These are phyloP conservation scores for Drosophila borborema DNA, from an alignment of 2,888 invertebrate species.

Conservation along the genomic window DNA sequence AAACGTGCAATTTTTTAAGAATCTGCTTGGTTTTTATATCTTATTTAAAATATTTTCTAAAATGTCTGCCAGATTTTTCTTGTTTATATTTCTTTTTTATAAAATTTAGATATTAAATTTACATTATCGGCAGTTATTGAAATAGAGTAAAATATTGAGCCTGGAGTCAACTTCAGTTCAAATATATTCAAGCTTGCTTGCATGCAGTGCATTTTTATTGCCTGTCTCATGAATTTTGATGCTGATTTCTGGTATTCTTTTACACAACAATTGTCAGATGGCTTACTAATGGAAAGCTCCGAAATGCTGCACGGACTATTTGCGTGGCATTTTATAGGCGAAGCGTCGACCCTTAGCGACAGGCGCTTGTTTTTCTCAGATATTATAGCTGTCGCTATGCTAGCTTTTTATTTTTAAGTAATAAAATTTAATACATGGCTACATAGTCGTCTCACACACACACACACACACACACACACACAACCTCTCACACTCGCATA, in stretches of 20 bases:
- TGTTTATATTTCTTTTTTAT: no score
- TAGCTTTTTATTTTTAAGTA: slow-evolving; percentile 69
- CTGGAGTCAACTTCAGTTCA: neutral
- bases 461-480: slow-evolving; percentile 1
- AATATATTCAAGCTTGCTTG: neutral
- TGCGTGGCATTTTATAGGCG: slow-evolving; percentile 31
- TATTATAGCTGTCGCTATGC: slow-evolving; percentile 49
- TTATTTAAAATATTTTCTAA: no score
- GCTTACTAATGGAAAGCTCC: neutral
- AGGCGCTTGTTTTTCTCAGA: slow-evolving; percentile 28
- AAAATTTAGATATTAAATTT: neutral
- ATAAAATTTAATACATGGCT: slow-evolving; percentile 74
- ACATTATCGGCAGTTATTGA: no score
- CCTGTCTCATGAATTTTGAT: neutral
- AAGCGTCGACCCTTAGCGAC: slow-evolving; percentile 22
- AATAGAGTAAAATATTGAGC: neutral
- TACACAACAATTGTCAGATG: neutral
- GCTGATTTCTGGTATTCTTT: neutral
- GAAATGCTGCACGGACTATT: neutral
- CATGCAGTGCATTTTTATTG: neutral
- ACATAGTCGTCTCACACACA: slow-evolving; percentile 42
- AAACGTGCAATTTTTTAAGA: no score
- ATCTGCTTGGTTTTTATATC: no score
- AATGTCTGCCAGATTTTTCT: no score
- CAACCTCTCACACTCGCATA: slow-evolving; percentile 17